Conservation (phyloP, 2,113 vertebrate species). For the Neolamprologus ventralis region DNA sequence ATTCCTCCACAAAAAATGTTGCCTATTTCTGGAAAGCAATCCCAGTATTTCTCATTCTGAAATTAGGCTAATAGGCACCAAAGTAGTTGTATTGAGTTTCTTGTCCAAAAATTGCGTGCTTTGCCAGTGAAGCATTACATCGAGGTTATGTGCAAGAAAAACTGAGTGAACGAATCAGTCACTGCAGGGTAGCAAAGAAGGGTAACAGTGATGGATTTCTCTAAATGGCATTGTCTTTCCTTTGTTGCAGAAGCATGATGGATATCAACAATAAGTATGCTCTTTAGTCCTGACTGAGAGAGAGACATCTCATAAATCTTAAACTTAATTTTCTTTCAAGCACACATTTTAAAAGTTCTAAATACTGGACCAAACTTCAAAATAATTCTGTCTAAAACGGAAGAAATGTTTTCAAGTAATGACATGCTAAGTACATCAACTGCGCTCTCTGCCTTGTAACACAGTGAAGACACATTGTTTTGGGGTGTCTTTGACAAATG, state of each 20-base stretch:
- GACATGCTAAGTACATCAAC: conserved; percentile 14
- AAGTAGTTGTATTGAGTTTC: background rate
- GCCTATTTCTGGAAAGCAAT: background rate
- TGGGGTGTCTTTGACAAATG: conserved; percentile 31
- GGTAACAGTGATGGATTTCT: conserved; percentile 15
- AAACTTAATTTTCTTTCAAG: conserved; percentile 3
- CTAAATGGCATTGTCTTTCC: background rate
- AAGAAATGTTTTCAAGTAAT: conserved; percentile 11
- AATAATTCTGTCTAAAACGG: background rate
- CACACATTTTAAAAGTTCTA: background rate
- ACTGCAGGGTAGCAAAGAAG: background rate
- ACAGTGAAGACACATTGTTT: conserved; percentile 8
- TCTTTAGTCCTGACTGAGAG: conserved; percentile 13
- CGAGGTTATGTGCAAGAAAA: conserved; percentile 13
- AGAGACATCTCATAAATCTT: conserved; percentile 1
- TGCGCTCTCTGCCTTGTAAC: conserved; percentile 10
- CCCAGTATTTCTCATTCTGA: background rate
- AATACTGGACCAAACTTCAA: background rate
- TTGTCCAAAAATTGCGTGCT: background rate
- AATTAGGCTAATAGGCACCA: background rate
- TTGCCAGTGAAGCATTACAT: background rate
- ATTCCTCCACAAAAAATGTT: background rate
- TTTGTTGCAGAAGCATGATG: conserved; percentile 15
- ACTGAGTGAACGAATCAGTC: background rate
- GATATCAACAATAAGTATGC: conserved; percentile 28